Conservation (phyloP, 1,140 invertebrate species). For the Aphelinus certus region DNA sequence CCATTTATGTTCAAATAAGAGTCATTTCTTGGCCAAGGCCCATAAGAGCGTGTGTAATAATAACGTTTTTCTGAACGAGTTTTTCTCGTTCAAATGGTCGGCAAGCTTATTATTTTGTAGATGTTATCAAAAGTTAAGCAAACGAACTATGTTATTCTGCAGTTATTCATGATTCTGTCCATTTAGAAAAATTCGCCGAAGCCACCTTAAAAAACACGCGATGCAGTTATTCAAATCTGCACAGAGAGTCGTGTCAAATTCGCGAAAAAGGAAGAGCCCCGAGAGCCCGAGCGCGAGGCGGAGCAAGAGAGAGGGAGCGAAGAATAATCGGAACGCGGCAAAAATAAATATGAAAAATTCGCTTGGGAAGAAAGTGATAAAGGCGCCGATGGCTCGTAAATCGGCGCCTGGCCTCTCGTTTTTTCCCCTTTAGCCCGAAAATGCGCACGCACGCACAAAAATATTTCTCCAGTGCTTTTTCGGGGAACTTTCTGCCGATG, state of each 20-base stretch:
- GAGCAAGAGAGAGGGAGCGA: too few relatives aligned
- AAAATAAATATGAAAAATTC: slow-evolving; percentile 38
- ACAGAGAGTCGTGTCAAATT: slow-evolving; percentile 31
- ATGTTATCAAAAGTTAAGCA: too few relatives aligned
- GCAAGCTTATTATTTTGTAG: too few relatives aligned
- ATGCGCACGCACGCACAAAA: slow-evolving; percentile 8
- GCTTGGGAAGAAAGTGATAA: slow-evolving; percentile 33
- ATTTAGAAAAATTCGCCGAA: too few relatives aligned
- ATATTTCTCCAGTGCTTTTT: slow-evolving; percentile 37
- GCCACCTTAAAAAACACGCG: not conserved
- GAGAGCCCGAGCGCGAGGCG: not conserved
- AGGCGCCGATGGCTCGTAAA: slow-evolving; percentile 34
- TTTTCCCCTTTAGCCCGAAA: slow-evolving; percentile 16
- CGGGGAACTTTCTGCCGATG: slow-evolving; percentile 35
- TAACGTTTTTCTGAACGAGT: too few relatives aligned
- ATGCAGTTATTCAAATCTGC: not conserved
- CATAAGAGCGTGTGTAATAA: too few relatives aligned
- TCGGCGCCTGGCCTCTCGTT: slow-evolving; percentile 17
- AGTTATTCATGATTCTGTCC: too few relatives aligned
- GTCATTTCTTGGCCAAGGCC: too few relatives aligned
- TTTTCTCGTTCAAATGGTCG: too few relatives aligned
- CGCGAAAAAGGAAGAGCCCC: slow-evolving; percentile 15
- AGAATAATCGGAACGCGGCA: not conserved
- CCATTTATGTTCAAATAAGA: too few relatives aligned
- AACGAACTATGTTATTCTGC: too few relatives aligned